Percentiles rank a stretch among this genome's conserved stretches.
Evolutionary conservation across 2,888 invertebrate genomes (phyloP).

Genomic region (Thecophora atra): DNA sequence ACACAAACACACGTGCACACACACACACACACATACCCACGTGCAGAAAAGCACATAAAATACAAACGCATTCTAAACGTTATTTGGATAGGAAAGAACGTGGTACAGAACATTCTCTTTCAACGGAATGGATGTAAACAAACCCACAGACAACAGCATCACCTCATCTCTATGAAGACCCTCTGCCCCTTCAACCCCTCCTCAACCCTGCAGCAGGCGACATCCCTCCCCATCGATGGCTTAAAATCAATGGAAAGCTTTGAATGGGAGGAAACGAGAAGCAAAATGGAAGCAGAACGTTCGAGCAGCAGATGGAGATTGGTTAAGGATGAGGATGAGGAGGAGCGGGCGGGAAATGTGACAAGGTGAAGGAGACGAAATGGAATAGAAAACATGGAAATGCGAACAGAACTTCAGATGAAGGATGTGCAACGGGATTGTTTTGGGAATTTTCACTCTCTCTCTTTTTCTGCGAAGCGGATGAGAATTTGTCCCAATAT

Average conservation of each 20-base stretch:
- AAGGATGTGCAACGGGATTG: slow-evolving; percentile 7
- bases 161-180: not conserved
- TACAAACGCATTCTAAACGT: not conserved
- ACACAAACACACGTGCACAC: not conserved
- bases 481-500: not conserved
- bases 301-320: not conserved
- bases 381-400: too few species aligned
- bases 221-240: not conserved
- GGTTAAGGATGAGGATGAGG: not conserved
- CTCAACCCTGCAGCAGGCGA: not conserved
- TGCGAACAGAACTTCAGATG: too few species aligned
- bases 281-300: not conserved
- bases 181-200: not conserved
- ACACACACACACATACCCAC: not conserved
- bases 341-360: too few species aligned
- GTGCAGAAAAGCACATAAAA: not conserved
- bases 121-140: slow-evolving; percentile 37
- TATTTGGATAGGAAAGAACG: slow-evolving; percentile 7
- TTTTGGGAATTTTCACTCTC: slow-evolving; percentile 30
- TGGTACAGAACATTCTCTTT: slow-evolving; percentile 36
- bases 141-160: slow-evolving; percentile 24
- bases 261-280: slow-evolving; percentile 26
- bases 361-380: slow-evolving; percentile 5
- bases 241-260: slow-evolving; percentile 42
- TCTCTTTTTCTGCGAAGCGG: too few species aligned